Evolutionary conservation across 2,797 vertebrate species (phyloP), one percentile per base, ranked within the genome.

Genomic region (Cetoscarus ocellatus): DNA sequence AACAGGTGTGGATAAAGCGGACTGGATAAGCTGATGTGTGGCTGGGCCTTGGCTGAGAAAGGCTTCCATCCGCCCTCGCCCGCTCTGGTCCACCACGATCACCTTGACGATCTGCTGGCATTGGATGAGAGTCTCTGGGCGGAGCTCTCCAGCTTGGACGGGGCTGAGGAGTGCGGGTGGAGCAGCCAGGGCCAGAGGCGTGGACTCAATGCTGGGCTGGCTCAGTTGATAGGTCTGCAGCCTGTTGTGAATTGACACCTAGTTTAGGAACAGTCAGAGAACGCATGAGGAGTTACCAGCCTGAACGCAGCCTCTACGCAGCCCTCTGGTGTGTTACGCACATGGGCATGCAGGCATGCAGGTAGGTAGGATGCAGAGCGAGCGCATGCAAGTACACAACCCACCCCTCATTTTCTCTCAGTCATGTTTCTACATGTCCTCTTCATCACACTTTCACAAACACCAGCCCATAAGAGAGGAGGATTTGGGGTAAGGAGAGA

Each of bases 181-280:
- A 0, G 91, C 93, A 34, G 92, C 96, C 94, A 93, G 93, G 92
- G 95, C 94, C 94, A 96, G 95, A 88, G 94, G 93, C 9, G 86
- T 87, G 90, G 94, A 94, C 95, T 94, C 93, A 92, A 88, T 85
- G 91, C 88, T 91, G 90, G 91, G 91, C 82, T 88, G 92, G 93
- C 94, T 96, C 97, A 98, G 96, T 93, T 98, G 98, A 95, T 98
- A 98, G 95, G 96, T 98, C 97, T 98, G 97, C 96, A 99, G 98
- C 98, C 98, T 99, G 97, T 99, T 99, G 97, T 99, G 98, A 99
- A 99, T 99, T 98, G 98, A 99, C 96, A 99, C 98, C 98, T 99
- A 99, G 97, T 99, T 99, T 99, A 99, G 98, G 97, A 97, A 99
- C 97, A 99, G 97, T 95, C 98, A 99, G 95, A 99, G 97, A 98